Evolutionary conservation across 1,140 invertebrate genomes (phyloP).

Genomic region (Aplysia californica): DNA sequence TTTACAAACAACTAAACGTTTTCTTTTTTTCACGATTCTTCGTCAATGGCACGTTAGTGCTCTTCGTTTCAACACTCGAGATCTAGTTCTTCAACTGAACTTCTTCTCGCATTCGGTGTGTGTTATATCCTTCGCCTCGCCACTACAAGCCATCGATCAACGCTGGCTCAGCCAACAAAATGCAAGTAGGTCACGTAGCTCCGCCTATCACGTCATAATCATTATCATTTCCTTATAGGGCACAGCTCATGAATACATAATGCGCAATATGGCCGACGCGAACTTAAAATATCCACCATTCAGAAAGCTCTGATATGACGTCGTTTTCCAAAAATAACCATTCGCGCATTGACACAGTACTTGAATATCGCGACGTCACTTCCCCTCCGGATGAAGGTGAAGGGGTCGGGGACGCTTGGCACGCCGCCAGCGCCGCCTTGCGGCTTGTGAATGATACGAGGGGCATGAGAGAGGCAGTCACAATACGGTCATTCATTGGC

Average conservation of each 20-base stretch:
- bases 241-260: constrained; percentile 18
- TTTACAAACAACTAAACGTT: background rate
- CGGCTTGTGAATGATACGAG: background rate
- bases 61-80: no score
- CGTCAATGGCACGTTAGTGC: background rate
- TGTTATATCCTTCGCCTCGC: constrained; percentile 1
- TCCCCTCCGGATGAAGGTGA: background rate
- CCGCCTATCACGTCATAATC: constrained; percentile 2
- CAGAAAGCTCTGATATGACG: constrained; percentile 17
- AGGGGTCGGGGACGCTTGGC: constrained; percentile 5
- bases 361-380: constrained; percentile 10
- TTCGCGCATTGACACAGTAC: background rate
- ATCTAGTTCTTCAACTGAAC: background rate
- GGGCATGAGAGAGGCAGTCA: background rate
- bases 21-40: background rate
- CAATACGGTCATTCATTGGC: background rate
- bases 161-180: constrained; percentile 9
- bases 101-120: background rate
- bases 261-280: background rate
- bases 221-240: constrained; percentile 20
- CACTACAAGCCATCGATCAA: background rate
- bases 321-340: constrained; percentile 32
- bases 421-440: constrained; percentile 1
- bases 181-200: background rate
- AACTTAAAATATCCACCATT: constrained; percentile 28